Percentiles rank a stretch among this genome's conserved stretches.
These are phyloP conservation scores for Bathynomus jamesi DNA, from an alignment of 1,140 invertebrate genomes.

Conservation along the genomic window DNA sequence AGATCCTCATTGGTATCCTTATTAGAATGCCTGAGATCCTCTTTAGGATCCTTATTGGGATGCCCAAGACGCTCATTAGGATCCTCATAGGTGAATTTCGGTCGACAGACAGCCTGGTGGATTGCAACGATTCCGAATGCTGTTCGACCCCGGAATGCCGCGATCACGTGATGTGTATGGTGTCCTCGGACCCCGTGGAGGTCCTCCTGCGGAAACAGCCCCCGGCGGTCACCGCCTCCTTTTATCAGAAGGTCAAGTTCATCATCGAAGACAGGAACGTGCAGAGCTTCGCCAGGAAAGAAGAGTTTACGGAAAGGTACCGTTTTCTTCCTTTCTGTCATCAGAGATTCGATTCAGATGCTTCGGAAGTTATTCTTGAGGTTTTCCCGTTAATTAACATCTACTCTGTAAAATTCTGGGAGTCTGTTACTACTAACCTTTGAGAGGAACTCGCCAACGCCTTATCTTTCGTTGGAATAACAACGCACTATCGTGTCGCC, in stretches of 20 bases:
- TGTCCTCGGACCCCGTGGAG: constrained; percentile 89
- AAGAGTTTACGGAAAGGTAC: constrained; percentile 97
- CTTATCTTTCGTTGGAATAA: too few relatives aligned
- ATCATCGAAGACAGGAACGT: constrained; percentile 97
- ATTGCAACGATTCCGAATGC: constrained; percentile 94
- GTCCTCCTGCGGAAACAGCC: constrained; percentile 90
- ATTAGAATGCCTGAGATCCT: too few relatives aligned
- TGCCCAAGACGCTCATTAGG: too few relatives aligned
- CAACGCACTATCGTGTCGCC: too few relatives aligned
- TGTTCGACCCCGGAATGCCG: constrained; percentile 75
- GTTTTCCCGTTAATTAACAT: neutral
- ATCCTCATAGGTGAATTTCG: too few relatives aligned
- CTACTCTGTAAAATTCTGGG: too few relatives aligned
- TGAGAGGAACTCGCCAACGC: too few relatives aligned
- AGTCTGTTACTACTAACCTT: too few relatives aligned
- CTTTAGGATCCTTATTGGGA: too few relatives aligned
- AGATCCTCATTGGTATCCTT: too few relatives aligned
- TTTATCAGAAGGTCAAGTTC: constrained; percentile 96
- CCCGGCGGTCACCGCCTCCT: constrained; percentile 89
- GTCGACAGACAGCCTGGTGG: constrained; percentile 96
- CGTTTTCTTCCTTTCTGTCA: constrained; percentile 42
- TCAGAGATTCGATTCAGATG: neutral
- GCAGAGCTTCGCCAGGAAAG: constrained; percentile 92
- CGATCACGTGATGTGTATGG: constrained; percentile 86
- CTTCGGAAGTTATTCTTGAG: neutral